phyloP scores from a whole-genome alignment of 35 echinoderm and acorn worm species.

The Holothuria glaberrima region DNA sequence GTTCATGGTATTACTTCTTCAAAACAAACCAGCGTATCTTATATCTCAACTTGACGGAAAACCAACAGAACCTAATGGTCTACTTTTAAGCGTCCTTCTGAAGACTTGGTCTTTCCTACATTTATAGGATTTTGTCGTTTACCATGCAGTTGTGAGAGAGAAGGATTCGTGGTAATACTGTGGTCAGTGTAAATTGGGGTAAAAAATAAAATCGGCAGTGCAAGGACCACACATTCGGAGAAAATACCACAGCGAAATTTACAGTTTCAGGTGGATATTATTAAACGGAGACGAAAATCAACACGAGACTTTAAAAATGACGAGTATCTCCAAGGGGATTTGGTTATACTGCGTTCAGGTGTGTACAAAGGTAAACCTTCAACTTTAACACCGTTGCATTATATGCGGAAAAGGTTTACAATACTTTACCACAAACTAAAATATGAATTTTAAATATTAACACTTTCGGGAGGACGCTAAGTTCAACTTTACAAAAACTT shows the following conservation, averaged over 20 bases:
- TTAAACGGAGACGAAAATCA: not conserved
- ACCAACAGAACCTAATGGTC: conserved; percentile 40
- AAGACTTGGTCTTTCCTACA: too few species aligned
- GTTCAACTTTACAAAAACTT: too few species aligned
- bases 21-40: conserved; percentile 55
- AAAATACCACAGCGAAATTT: not conserved
- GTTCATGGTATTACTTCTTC: conserved; percentile 49
- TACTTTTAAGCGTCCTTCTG: not conserved
- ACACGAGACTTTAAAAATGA: too few species aligned
- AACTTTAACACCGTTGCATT: too few species aligned
- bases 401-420: too few species aligned
- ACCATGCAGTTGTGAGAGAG: not conserved
- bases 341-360: too few species aligned
- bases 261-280: not conserved
- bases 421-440: too few species aligned
- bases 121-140: conserved; percentile 31
- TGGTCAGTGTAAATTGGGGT: conserved; percentile 20
- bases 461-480: too few species aligned
- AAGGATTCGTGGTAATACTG: not conserved
- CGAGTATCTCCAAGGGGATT: too few species aligned
- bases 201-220: too few species aligned
- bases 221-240: conserved; percentile 10
- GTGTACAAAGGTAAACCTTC: too few species aligned
- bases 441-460: too few species aligned
- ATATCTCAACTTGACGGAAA: conserved; percentile 18